These are phyloP conservation scores for Ormia ochracea DNA, from an alignment of 2,888 invertebrate species.

Conservation along the genomic window DNA sequence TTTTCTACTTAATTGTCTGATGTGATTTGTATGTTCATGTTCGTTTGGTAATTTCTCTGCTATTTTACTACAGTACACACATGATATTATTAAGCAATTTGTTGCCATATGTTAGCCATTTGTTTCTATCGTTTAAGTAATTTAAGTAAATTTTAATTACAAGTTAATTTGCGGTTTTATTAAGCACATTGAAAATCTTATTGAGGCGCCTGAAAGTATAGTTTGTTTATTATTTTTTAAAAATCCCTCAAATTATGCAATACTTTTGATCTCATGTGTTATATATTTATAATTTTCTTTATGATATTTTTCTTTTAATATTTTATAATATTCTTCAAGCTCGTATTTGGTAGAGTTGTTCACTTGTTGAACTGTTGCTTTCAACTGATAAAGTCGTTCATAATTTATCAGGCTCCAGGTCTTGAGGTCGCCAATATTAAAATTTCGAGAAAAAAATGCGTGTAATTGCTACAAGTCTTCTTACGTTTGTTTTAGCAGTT, in stretches of 20 bases:
- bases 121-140: not conserved
- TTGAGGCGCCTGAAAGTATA: constrained; percentile 1
- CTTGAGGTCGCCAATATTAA: constrained; percentile 66
- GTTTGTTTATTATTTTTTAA: constrained; percentile 4
- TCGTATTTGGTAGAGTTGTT: constrained; percentile 55
- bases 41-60: not conserved
- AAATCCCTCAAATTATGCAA: constrained; percentile 34
- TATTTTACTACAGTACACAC: not conserved
- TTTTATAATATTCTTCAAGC: not conserved
- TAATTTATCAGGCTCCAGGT: constrained; percentile 74
- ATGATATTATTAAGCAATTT: not conserved
- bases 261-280: not conserved
- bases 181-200: not conserved
- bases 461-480: constrained; percentile 58
- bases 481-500: constrained; percentile 51
- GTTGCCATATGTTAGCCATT: constrained; percentile 43
- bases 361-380: constrained; percentile 68
- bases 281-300: not conserved
- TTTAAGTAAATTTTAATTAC: not conserved
- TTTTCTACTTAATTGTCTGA: not conserved
- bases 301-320: constrained; percentile 9
- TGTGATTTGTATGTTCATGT: not conserved
- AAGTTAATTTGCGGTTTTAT: not conserved
- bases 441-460: constrained; percentile 54
- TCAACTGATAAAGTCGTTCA: constrained; percentile 67